Evolutionary conservation across 2,113 vertebrate species (phyloP), one percentile per base, ranked within the genome.

Genomic region (Mustela lutreola): DNA sequence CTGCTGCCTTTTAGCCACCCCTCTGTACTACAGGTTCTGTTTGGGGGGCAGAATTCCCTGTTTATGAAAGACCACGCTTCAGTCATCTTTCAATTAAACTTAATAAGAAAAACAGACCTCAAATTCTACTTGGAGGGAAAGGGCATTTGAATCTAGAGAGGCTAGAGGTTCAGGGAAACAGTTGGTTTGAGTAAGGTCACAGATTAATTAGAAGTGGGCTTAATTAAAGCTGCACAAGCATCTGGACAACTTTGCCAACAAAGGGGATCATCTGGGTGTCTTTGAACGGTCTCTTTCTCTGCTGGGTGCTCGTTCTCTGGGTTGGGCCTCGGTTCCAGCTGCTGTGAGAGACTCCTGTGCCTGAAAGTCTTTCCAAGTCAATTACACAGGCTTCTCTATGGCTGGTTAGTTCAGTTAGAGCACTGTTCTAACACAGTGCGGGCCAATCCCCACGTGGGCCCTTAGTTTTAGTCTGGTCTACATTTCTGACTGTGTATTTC

Each of bases 121-220:
- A 7, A 56, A 60, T 65, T 97, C 79, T 75, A 50, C 70, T 90
- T 39, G 58, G 78, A 86, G 39, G 28, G 56, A 88, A 97, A 96
- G 84, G 80, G 60, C 81, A 48, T 73, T 36, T 90, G 95, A 86
- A 75, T 86, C 45, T 89, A 60, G 97, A 97, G 82, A 97, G 92
- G 84, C 4, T 67, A 4, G 90, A 96, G 88, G 84, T 53, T n/a
- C 56, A 21, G 56, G 90, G 89, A 94, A 89, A 39, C 85, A 97
- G 94, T 94, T 96, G 94, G 92, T 93, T 92, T 94, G 96, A 97
- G 87, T 96, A 96, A 94, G 94, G 95, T 95, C 97, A 95, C 94
- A 94, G 94, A 97, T 96, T 95, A 97, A 98, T 97, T 96, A 95
- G 97, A 97, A 88, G 1, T 28, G 78, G 82, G 89, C 85, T 95